phyloP scores from a whole-genome alignment of 1,140 invertebrate species.

The Drosophila aff. region DNA sequence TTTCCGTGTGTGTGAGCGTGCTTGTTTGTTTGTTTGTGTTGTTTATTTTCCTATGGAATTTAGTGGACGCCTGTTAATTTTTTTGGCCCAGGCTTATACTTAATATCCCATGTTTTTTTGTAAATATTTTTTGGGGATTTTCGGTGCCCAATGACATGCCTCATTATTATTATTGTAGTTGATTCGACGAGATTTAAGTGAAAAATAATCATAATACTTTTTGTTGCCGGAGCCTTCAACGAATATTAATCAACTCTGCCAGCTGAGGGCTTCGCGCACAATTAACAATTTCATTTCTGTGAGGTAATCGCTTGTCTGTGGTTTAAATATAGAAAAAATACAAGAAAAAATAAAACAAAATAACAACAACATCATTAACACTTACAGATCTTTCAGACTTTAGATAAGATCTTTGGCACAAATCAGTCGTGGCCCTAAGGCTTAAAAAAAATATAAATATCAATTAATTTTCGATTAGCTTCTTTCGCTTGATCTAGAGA shows the following conservation, averaged over 20 bases:
- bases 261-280: background rate
- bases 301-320: slow-evolving; percentile 6
- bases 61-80: slow-evolving; percentile 69
- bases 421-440: background rate
- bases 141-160: slow-evolving; percentile 52
- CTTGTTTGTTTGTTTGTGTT: slow-evolving; percentile 6
- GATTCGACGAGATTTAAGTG: slow-evolving; percentile 32
- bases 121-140: slow-evolving; percentile 25
- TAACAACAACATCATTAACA: slow-evolving; percentile 4
- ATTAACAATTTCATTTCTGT: slow-evolving; percentile 28
- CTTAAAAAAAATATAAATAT: slow-evolving; percentile 4
- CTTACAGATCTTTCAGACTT: background rate
- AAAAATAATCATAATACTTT: slow-evolving; percentile 24
- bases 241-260: slow-evolving; percentile 16
- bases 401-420: slow-evolving; percentile 15
- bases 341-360: no score
- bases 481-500: background rate
- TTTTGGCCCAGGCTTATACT: slow-evolving; percentile 46
- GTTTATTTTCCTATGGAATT: slow-evolving; percentile 66
- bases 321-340: background rate
- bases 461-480: slow-evolving; percentile 30
- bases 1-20: background rate
- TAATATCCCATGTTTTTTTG: slow-evolving; percentile 2
- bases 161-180: slow-evolving; percentile 24
- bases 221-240: slow-evolving; percentile 1